phyloP scores from a whole-genome alignment of 2,888 invertebrate species.

The Sclerodermus sp. region DNA sequence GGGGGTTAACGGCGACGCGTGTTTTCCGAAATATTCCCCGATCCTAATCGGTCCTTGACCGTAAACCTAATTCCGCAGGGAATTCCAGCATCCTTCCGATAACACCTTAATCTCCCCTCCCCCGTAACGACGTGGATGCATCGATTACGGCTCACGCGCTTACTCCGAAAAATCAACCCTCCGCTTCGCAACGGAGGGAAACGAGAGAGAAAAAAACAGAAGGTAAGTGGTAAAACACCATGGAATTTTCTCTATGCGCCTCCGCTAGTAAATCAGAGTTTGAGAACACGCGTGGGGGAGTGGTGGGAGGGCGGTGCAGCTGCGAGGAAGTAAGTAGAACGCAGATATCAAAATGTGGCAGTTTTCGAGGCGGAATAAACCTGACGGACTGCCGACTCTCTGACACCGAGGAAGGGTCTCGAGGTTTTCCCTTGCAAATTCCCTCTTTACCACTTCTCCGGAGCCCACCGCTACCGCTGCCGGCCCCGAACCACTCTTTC shows the following conservation, averaged over 20 bases:
- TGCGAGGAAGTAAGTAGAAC: constrained; percentile 1
- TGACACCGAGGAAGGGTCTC: constrained; percentile 39
- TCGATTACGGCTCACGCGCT: too few relatives aligned
- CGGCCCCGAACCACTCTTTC: constrained; percentile 36
- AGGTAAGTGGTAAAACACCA: too few relatives aligned
- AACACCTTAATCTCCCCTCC: too few relatives aligned
- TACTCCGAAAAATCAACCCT: too few relatives aligned
- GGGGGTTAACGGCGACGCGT: constrained; percentile 3
- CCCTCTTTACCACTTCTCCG: constrained; percentile 51
- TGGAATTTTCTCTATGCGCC: too few relatives aligned
- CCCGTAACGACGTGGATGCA: too few relatives aligned
- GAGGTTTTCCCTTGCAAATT: constrained; percentile 52
- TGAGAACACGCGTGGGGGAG: too few relatives aligned
- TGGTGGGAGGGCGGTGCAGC: too few relatives aligned
- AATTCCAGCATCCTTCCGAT: constrained; percentile 1
- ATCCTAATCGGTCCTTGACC: not conserved
- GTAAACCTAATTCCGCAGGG: constrained; percentile 4
- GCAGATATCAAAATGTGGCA: constrained; percentile 20
- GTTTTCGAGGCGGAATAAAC: constrained; percentile 29
- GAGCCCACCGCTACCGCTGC: constrained; percentile 35
- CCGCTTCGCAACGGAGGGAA: too few relatives aligned
- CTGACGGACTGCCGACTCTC: constrained; percentile 39
- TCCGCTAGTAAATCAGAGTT: too few relatives aligned
- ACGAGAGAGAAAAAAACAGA: too few relatives aligned
- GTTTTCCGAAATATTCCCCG: constrained; percentile 24